Evolutionary conservation across 2,113 vertebrate genomes (phyloP).

Genomic region (Rana temporaria): DNA sequence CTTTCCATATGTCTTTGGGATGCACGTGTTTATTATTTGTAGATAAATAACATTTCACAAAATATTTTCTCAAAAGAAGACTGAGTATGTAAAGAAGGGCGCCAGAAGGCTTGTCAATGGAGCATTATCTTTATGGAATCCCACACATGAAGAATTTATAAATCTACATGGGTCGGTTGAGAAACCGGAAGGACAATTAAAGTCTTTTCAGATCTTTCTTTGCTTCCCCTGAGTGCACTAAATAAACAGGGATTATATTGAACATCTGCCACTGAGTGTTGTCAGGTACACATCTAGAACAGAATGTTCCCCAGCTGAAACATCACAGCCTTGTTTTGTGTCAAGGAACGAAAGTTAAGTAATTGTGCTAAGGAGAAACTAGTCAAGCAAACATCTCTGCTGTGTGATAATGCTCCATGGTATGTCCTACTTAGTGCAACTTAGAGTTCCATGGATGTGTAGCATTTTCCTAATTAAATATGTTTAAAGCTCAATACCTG

Average conservation of each 20-base stretch:
- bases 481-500: background rate
- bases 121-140: conserved; percentile 45
- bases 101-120: conserved; percentile 30
- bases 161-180: conserved; percentile 34
- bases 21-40: background rate
- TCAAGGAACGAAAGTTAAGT: conserved; percentile 37
- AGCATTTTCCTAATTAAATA: conserved; percentile 10
- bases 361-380: conserved; percentile 53
- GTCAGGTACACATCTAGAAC: conserved; percentile 6
- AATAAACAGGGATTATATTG: conserved; percentile 47
- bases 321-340: conserved; percentile 11
- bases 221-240: conserved; percentile 45
- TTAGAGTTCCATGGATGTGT: background rate
- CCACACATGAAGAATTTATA: conserved; percentile 56
- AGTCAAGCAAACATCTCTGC: conserved; percentile 36
- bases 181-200: conserved; percentile 53
- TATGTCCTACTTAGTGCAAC: conserved; percentile 6
- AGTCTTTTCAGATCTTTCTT: conserved; percentile 48
- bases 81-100: conserved; percentile 21
- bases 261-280: conserved; percentile 41
- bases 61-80: conserved; percentile 13
- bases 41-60: conserved; percentile 21
- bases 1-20: background rate
- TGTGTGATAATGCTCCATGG: conserved; percentile 9
- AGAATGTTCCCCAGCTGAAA: conserved; percentile 30